A percentile compares a stretch with the other conserved stretches of the same genome.
Evolutionary conservation across 2,888 invertebrate species (phyloP).

Genomic region (Anaspis maculata): DNA sequence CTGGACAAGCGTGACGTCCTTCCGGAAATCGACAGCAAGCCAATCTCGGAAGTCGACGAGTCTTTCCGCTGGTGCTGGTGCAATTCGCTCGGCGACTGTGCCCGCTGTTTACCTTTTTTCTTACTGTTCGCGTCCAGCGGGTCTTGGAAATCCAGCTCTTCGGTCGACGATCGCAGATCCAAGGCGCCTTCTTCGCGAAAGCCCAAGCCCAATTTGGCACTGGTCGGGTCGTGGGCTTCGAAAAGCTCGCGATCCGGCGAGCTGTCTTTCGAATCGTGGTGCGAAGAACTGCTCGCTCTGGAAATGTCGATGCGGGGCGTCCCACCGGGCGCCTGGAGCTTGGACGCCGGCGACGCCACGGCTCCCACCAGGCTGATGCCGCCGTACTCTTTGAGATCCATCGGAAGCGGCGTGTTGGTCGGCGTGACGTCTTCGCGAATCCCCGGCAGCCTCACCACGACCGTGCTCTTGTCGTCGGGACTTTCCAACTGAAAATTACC

Average conservation of each 20-base stretch:
- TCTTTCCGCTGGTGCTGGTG: slow-evolving; percentile 43
- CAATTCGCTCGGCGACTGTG: slow-evolving; percentile 30
- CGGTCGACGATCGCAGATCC: slow-evolving; percentile 78
- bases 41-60: slow-evolving; percentile 62
- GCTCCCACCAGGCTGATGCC: slow-evolving; percentile 36
- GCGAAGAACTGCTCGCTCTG: slow-evolving; percentile 79
- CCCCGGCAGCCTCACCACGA: slow-evolving; percentile 48
- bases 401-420: slow-evolving; percentile 24
- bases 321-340: slow-evolving; percentile 55
- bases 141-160: slow-evolving; percentile 79
- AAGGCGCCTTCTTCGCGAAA: slow-evolving; percentile 62
- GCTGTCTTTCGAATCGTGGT: slow-evolving; percentile 78
- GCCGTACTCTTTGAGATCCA: slow-evolving; percentile 20
- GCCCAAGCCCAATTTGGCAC: slow-evolving; percentile 37
- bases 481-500: slow-evolving; percentile 48
- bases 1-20: slow-evolving; percentile 76
- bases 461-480: slow-evolving; percentile 47
- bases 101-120: slow-evolving; percentile 31
- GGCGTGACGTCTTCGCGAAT: slow-evolving; percentile 46
- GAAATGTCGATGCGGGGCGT: slow-evolving; percentile 86
- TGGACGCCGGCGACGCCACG: slow-evolving; percentile 18
- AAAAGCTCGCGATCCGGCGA: slow-evolving; percentile 74
- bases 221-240: slow-evolving; percentile 35
- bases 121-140: slow-evolving; percentile 28
- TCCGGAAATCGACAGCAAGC: slow-evolving; percentile 65